These are phyloP conservation scores for Mola mola DNA, from an alignment of 2,113 vertebrate species.

Conservation along the genomic window DNA sequence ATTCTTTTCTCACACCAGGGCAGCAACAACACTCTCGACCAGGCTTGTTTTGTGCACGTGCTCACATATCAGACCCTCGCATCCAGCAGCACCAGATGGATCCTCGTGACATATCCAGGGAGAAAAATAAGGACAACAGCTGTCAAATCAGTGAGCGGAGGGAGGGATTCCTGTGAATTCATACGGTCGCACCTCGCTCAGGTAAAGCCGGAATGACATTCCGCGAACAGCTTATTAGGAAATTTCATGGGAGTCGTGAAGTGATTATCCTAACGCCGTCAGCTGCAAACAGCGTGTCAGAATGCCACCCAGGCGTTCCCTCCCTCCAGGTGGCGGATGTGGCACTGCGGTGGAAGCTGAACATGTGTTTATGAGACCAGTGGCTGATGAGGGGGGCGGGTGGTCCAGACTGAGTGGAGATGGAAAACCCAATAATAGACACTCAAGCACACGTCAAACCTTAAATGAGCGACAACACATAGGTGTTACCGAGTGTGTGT, in stretches of 20 bases:
- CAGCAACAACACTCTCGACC: constrained; percentile 2
- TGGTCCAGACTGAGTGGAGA: constrained; percentile 9
- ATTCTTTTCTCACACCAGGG: constrained; percentile 1
- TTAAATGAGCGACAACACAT: no score
- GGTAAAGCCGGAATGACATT: constrained; percentile 59
- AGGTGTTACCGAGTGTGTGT: background rate
- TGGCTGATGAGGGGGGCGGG: constrained; percentile 16
- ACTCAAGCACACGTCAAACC: constrained; percentile 2
- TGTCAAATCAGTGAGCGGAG: constrained; percentile 40
- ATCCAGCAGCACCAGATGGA: constrained; percentile 60
- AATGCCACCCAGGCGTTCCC: constrained; percentile 42
- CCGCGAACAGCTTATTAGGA: constrained; percentile 60
- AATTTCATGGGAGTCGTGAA: constrained; percentile 55
- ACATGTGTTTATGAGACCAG: constrained; percentile 57
- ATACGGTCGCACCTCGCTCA: constrained; percentile 24
- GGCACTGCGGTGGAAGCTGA: constrained; percentile 30
- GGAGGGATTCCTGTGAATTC: background rate
- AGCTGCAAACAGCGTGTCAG: constrained; percentile 62
- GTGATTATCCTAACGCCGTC: constrained; percentile 72
- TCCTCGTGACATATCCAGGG: constrained; percentile 51
- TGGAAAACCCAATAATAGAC: constrained; percentile 22
- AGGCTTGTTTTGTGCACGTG: constrained; percentile 5
- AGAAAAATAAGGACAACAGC: constrained; percentile 8
- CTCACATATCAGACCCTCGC: constrained; percentile 37
- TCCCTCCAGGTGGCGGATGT: constrained; percentile 54